Conservation (phyloP, 2,888 invertebrate species). For the Meta bourneti region DNA sequence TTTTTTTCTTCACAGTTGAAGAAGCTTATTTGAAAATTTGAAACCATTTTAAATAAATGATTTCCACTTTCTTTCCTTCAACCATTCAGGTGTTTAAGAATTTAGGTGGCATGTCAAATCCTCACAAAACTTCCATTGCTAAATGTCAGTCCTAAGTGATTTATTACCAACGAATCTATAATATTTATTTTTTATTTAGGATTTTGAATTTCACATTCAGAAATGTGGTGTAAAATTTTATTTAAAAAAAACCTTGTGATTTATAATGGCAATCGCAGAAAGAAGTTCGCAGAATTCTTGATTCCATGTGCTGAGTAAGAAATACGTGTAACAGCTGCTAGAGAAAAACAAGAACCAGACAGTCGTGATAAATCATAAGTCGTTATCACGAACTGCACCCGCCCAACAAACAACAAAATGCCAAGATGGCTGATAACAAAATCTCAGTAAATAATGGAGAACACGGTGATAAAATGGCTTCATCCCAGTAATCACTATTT, state of each 20-base stretch:
- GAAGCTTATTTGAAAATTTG: too few relatives aligned
- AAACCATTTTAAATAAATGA: too few relatives aligned
- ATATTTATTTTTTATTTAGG: background rate
- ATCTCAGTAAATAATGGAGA: slow-evolving; percentile 23
- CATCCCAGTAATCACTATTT: slow-evolving; percentile 45
- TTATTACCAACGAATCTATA: background rate
- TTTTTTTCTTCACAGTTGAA: too few relatives aligned
- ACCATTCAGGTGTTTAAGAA: too few relatives aligned
- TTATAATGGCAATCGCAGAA: background rate
- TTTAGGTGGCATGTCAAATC: too few relatives aligned
- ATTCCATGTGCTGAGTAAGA: background rate
- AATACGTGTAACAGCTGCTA: background rate
- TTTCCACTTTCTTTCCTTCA: too few relatives aligned
- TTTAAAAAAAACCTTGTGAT: background rate
- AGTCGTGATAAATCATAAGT: background rate
- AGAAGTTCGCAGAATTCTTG: background rate
- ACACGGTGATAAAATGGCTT: slow-evolving; percentile 34
- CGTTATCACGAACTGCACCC: background rate
- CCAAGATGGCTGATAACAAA: slow-evolving; percentile 15
- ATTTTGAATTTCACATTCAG: background rate
- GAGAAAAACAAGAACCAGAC: background rate
- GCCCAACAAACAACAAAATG: background rate
- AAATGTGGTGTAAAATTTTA: background rate
- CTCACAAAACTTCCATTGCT: too few relatives aligned
- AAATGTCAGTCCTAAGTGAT: background rate